A percentile compares a stretch with the other conserved stretches of the same genome.
Evolutionary conservation across 2,113 vertebrate species (phyloP).

Genomic region (Brachyistius frenatus): DNA sequence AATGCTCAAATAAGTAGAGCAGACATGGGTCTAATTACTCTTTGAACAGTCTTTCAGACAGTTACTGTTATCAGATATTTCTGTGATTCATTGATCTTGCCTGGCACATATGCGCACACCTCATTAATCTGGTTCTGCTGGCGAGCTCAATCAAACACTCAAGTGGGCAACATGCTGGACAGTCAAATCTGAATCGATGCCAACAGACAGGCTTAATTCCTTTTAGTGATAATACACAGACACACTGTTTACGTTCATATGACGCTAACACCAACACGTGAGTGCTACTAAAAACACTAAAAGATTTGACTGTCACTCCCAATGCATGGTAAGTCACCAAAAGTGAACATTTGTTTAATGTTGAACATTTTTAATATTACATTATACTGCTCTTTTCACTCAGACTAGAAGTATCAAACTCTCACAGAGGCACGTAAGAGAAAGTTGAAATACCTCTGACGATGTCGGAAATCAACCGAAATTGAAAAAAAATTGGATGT

Average conservation of each 20-base stretch:
- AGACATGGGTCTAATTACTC: slow-evolving; percentile 12
- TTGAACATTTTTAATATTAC: slow-evolving; percentile 4
- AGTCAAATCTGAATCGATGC: slow-evolving; percentile 22
- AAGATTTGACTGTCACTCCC: not conserved
- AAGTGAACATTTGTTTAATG: slow-evolving; percentile 6
- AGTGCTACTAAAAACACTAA: not conserved
- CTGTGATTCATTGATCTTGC: slow-evolving; percentile 42
- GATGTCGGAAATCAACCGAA: slow-evolving; percentile 31
- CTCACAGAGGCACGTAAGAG: not conserved
- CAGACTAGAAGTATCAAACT: not conserved
- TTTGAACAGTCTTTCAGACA: slow-evolving; percentile 24
- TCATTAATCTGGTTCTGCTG: slow-evolving; percentile 46
- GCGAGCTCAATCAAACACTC: slow-evolving; percentile 55
- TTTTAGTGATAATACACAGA: slow-evolving; percentile 26
- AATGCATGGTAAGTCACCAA: not conserved
- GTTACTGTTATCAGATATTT: slow-evolving; percentile 4
- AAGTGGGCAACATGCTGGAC: slow-evolving; percentile 28
- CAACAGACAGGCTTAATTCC: slow-evolving; percentile 29
- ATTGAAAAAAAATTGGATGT: slow-evolving; percentile 31
- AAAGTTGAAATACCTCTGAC: slow-evolving; percentile 22
- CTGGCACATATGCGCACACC: slow-evolving; percentile 11
- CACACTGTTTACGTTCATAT: not conserved
- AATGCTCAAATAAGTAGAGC: slow-evolving; percentile 3
- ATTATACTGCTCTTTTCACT: slow-evolving; percentile 14
- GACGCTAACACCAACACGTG: not conserved